Conservation (phyloP, 2,113 vertebrate genomes). For the Oenanthe oenanthe region DNA sequence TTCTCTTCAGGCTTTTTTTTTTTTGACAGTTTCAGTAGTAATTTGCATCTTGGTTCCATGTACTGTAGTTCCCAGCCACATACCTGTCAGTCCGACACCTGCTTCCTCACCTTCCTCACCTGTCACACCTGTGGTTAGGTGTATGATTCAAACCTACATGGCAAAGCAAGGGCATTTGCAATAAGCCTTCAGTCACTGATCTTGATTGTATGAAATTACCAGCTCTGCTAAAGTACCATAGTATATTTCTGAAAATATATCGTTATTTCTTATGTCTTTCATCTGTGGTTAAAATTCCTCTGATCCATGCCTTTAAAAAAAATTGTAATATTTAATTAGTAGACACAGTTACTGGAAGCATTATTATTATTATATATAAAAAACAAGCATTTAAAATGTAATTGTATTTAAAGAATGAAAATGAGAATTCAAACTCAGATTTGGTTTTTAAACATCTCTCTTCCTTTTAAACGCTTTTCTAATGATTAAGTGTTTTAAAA, state of each 20-base stretch:
- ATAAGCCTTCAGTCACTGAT: not conserved
- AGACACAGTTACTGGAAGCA: not conserved
- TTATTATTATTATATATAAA: not conserved
- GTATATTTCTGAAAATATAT: not conserved
- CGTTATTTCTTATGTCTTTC: not conserved
- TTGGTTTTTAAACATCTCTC: not conserved
- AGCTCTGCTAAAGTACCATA: not conserved
- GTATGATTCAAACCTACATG: not conserved
- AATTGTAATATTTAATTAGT: not conserved
- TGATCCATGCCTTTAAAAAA: not conserved
- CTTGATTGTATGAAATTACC: accelerated
- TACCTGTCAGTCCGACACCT: not conserved
- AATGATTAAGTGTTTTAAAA: constrained; percentile 12
- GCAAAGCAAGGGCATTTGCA: not conserved
- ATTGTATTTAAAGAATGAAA: constrained; percentile 24
- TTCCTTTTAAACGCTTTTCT: not conserved
- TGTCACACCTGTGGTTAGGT: not conserved
- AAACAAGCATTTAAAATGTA: not conserved
- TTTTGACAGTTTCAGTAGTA: not conserved
- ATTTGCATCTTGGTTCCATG: not conserved
- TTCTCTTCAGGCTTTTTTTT: not conserved
- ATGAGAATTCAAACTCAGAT: not conserved
- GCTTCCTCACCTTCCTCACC: not conserved
- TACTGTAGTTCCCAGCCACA: not conserved
- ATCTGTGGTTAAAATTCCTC: not conserved